Evolutionary conservation across 2,113 vertebrate species (phyloP), one percentile per base, ranked within the genome.

Genomic region (Herpailurus yagouaroundi): DNA sequence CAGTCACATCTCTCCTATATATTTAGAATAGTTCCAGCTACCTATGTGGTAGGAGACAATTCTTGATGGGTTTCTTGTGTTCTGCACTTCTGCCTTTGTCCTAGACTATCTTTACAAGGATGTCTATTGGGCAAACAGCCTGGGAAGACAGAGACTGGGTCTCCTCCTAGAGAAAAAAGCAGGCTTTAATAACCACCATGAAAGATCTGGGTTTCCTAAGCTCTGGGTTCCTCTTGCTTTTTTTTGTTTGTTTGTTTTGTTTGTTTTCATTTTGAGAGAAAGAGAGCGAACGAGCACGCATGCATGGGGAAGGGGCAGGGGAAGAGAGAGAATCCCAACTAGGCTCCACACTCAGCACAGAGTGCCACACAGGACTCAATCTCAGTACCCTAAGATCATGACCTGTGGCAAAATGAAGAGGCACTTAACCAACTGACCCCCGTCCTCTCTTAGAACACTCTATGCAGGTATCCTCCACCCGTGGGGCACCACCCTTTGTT

Each of bases 1-100:
- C 45, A 41, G 5, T 4, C 25, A 5, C 31, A 3, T 11, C 52
- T 18, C 27, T 66, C 66, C 92, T 11, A 18, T 19, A 3, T 2
- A 2, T 21, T 64, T 33, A 5, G 60, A 76, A 21, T 4, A 6
- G 25, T 1, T 68, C 90, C 60, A 71, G 29, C 45, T 83, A 7
- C 8, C 0, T 0, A 0, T 4, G 38, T 31, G 6, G 0, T 31
- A 12, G 63, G 16, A 89, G 79, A 33, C 2, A 4, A 15, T 29
- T 45, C 57, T 77, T 57, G 38, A 2, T 0, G 23, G 2, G 18
- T 27, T 21, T 80, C 82, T 31, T 0, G 0, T 16, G 38, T 27
- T 63, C 29, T 71, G 45, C 3, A 1, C 9, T 25, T 27, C 4
- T 13, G 36, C 0, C n/a, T 76, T 11, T 48, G 79, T 57, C 68